Base-by-base conservation (phyloP, 2,113 vertebrate species). In the Pedionomus torquatus region DNA sequence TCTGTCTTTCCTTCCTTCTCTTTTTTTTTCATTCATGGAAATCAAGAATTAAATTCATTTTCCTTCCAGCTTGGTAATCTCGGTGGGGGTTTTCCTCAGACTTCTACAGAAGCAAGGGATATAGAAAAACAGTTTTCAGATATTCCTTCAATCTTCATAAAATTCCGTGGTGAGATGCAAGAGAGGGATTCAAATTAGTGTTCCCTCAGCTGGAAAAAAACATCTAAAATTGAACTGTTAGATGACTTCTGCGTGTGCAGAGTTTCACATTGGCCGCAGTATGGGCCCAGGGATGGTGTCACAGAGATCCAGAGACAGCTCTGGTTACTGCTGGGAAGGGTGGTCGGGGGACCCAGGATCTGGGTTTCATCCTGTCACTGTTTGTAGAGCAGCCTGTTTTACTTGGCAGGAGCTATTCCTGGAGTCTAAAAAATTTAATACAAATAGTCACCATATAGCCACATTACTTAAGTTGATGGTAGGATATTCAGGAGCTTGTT, bases 281-380 rank as follows among this genome's bases (percentile, higher is more conserved):
- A 33, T 58, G 30, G 58, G 17, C 28, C 30, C 7, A 1, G 17
- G 33, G 37, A 41, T 63, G 25, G 49, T 66, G 46, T 74, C n/a
- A 49, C 23, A 58, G 44, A 75, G 41, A 69, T 43, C 46, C 0
- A 70, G 58, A 65, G 18, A 54, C 41, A 43, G 58, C 44, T 72
- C 28, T 86, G 55, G 21, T 83, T 83, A 31, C 54, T 69, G 44
- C 20, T 72, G 18, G 55, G 63, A 83, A 68, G 35, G 15, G 41
- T 78, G 52, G 43, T 5, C 65, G 52, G 33, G 33, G 39, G 6
- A 55, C 61, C 83, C 85, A 80, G 31, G 81, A 83, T 86, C 41
- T 0, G 0, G 6, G 14, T 86, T 86, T 90, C 26, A 39, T 57
- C 82, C 33, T 23, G 88, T 65, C 1, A 0, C 12, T 77, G 17